Evolutionary conservation across 2,888 invertebrate species (phyloP).

Genomic region (Limnephilus lunatus): DNA sequence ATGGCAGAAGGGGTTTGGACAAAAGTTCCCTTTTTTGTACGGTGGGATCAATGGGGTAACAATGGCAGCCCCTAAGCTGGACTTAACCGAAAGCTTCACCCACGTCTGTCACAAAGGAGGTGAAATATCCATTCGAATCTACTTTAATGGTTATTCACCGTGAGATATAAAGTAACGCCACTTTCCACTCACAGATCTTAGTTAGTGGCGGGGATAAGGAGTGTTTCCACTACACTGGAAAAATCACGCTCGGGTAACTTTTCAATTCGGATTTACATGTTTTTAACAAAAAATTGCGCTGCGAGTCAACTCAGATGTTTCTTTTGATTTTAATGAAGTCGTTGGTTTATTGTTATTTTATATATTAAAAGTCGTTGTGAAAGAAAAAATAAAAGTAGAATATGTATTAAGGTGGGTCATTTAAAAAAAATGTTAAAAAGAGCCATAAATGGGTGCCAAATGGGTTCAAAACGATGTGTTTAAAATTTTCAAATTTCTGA

Average conservation of each 20-base stretch:
- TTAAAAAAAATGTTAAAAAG: no score
- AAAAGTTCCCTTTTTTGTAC: conserved; percentile 54
- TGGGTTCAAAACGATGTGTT: no score
- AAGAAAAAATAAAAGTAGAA: no score
- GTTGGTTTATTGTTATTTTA: no score
- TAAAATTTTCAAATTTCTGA: no score
- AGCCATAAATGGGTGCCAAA: no score
- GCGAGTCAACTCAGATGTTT: background rate
- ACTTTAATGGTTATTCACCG: conserved; percentile 49
- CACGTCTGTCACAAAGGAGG: conserved; percentile 49
- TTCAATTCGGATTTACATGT: background rate
- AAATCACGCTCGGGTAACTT: background rate
- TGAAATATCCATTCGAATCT: conserved; percentile 48
- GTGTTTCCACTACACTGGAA: background rate
- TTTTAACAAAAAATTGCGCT: background rate
- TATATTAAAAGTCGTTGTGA: no score
- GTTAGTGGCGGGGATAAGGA: background rate
- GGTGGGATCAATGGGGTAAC: conserved; percentile 49
- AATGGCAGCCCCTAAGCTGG: conserved; percentile 47
- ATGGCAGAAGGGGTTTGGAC: conserved; percentile 50
- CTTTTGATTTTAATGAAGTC: no score
- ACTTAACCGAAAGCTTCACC: conserved; percentile 48
- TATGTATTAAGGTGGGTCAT: no score
- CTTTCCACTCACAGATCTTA: conserved; percentile 29
- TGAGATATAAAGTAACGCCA: conserved; percentile 29